Conservation (phyloP, 2,888 invertebrate genomes). For the Gryllus longicercus region DNA sequence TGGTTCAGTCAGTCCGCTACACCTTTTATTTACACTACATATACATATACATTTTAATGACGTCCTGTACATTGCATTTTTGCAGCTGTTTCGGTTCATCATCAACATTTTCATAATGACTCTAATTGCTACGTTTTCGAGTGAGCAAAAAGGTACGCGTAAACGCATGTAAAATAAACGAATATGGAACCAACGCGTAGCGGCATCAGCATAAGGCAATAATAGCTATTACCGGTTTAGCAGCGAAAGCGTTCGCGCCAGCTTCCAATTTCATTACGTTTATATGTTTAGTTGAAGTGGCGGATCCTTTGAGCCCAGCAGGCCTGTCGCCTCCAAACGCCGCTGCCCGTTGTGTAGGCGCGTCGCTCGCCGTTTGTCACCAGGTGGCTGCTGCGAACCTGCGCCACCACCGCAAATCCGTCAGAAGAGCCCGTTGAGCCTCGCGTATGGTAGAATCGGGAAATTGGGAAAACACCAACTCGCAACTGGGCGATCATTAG, state of each 20-base stretch:
- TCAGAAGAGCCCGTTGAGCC: too few relatives aligned
- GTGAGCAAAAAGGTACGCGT: background rate
- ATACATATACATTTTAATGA: too few relatives aligned
- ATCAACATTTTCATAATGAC: conserved; percentile 4
- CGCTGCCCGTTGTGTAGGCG: too few relatives aligned
- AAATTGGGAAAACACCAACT: too few relatives aligned
- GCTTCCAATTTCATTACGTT: background rate
- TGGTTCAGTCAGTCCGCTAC: too few relatives aligned
- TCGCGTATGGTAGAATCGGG: too few relatives aligned
- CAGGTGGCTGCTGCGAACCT: too few relatives aligned
- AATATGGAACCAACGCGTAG: background rate
- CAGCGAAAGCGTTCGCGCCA: background rate
- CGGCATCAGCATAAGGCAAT: background rate
- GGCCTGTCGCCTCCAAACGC: background rate
- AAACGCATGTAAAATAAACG: background rate
- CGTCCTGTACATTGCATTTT: too few relatives aligned
- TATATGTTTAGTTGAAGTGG: conserved; percentile 4
- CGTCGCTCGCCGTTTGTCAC: too few relatives aligned
- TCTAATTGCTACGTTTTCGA: background rate
- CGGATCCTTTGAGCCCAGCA: background rate
- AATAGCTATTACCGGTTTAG: background rate
- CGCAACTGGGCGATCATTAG: too few relatives aligned
- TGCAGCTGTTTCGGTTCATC: background rate
- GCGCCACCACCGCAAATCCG: too few relatives aligned
- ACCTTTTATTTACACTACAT: too few relatives aligned